A percentile compares a stretch with the other conserved stretches of the same genome.
Conservation (phyloP, 2,797 vertebrate species). For the Aythya fuligula region DNA sequence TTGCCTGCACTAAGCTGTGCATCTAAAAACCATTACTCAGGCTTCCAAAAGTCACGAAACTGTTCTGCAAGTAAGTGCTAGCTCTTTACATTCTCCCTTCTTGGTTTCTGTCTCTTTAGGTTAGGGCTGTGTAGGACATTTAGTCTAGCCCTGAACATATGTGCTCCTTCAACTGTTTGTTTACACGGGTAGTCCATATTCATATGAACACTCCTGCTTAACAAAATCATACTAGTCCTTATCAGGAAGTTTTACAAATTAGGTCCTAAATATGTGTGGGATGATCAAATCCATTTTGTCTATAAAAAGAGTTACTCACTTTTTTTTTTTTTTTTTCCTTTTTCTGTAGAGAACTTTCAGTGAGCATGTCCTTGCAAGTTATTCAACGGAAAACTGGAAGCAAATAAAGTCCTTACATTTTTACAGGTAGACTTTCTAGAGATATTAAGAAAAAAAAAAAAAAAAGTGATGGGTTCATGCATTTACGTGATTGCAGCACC, state of each 20-base stretch:
- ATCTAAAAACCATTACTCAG: neutral
- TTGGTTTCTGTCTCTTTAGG: neutral
- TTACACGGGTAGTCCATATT: neutral
- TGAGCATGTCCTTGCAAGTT: neutral
- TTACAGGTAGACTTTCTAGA: neutral
- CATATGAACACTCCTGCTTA: neutral
- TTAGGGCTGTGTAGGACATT: neutral
- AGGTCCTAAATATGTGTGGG: neutral
- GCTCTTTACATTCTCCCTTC: neutral
- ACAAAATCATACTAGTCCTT: neutral
- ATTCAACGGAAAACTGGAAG: neutral
- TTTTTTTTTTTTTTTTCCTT: neutral
- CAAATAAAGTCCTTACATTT: neutral
- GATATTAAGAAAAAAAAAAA: neutral
- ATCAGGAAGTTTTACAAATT: neutral
- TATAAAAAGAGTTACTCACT: neutral
- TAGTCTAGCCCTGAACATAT: neutral
- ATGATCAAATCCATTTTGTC: neutral
- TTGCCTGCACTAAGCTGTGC: fast-evolving
- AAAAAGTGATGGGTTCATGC: neutral
- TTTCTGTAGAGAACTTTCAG: neutral
- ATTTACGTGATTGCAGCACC: neutral
- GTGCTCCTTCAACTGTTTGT: neutral
- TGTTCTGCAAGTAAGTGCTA: neutral
- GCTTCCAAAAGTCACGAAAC: neutral